Evolutionary conservation across 2,888 invertebrate species (phyloP), one percentile per base, ranked within the genome.

Genomic region (Drosophila barbarae): DNA sequence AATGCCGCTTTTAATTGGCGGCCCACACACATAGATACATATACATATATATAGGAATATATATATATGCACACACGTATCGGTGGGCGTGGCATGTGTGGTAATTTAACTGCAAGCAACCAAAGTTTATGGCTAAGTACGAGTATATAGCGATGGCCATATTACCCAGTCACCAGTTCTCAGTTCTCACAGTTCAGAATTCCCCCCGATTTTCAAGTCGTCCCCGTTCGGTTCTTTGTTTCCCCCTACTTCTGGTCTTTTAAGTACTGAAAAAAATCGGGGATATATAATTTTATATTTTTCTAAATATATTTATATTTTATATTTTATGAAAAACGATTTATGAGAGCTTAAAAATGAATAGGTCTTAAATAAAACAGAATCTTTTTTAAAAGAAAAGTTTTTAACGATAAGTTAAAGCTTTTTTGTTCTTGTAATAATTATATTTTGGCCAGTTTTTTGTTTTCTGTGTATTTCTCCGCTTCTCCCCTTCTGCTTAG

Each of bases 51-150:
- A 55, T 36, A 15, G 9, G 9, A 46, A 12, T 26, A 5, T 34
- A 1, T 35, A 3, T 28, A 30, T 54, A 21, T 18, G 36, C 38
- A 26, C n/a, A 21, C 15, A 28, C 21, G 30, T 41, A 15, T 23
- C 46, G 28, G 47, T 63, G 47, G 38, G 74, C 74, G 85, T 73
- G 83, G 81, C 84, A 80, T 83, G 79, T 84, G 67, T 77, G 85
- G 86, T 85, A 79, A 79, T 85, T 79, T 84, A 79, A 79, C 79
- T 85, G 84, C 84, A 81, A 81, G 86, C 86, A 64, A 80, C 66
- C 79, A 85, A 85, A 84, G 79, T 80, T 80, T 80, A 80, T 80
- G 86, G 79, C 79, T 85, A 85, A 86, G 79, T 84, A 75, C 84
- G 72, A 85, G 67, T 68, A 68, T 64, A 68, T 68, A 68, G 67